phyloP scores from a whole-genome alignment of 2,113 vertebrate species.

The Maccullochella peelii region DNA sequence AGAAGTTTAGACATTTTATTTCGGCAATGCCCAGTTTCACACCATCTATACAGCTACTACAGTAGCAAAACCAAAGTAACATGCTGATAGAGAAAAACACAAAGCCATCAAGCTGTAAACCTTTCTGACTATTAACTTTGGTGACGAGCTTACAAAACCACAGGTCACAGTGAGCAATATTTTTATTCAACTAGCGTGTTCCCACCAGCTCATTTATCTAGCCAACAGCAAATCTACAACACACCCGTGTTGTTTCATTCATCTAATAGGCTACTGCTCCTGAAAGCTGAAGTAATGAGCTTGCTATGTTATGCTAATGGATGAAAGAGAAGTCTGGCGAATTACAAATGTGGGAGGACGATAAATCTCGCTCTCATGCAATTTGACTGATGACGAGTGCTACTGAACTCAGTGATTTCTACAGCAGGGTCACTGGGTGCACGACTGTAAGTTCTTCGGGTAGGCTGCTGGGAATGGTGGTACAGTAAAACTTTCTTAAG shows the following conservation, averaged over 20 bases:
- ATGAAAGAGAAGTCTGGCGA: constrained; percentile 56
- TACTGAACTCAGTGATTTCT: constrained; percentile 69
- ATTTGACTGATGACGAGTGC: constrained; percentile 70
- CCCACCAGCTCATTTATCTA: constrained; percentile 62
- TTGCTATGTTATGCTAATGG: constrained; percentile 68
- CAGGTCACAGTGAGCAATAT: constrained; percentile 22
- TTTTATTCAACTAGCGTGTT: constrained; percentile 36
- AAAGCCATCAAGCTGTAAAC: not conserved
- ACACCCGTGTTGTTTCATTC: constrained; percentile 49
- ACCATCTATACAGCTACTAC: not conserved
- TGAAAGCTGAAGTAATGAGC: constrained; percentile 75
- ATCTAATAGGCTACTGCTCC: constrained; percentile 56
- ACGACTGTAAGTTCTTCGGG: constrained; percentile 1
- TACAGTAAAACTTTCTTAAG: constrained; percentile 11
- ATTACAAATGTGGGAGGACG: constrained; percentile 74
- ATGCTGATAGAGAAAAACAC: not conserved
- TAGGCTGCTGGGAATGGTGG: not conserved
- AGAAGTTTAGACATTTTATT: not conserved
- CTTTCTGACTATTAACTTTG: constrained; percentile 5
- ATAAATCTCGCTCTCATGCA: constrained; percentile 65
- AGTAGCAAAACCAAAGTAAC: not conserved
- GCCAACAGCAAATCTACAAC: constrained; percentile 40
- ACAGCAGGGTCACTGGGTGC: constrained; percentile 21
- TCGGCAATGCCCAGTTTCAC: not conserved
- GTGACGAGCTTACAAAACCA: constrained; percentile 19